Evolutionary conservation across 2,888 invertebrate genomes (phyloP), one percentile per base, ranked within the genome.

Genomic region (Cheilosia grossa): DNA sequence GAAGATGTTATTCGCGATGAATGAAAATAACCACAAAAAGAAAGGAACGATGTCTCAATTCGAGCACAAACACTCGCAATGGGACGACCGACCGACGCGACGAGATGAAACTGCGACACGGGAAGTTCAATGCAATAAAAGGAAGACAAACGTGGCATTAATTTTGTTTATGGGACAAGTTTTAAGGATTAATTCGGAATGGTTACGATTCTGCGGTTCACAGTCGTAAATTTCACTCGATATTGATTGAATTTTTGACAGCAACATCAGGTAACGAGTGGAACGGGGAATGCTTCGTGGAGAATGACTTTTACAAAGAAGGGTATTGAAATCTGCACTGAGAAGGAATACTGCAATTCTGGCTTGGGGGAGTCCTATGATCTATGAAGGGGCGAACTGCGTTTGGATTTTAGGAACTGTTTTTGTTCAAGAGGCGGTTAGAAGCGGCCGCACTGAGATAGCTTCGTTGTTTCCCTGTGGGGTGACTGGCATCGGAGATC

Each of bases 81-180:
- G 13, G 6, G 9, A 53, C 4, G n/a, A 21, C 21, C n/a, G 27
- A 27, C 27, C 27, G 27, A 27, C 53, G 15, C 15, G 54, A 56
- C 19, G 42, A n/a, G 44, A 54, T 17, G 30, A 15, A 44, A 72
- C 19, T 4, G 30, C 53, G 56, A 59, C 51, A 27, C 74, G 79
- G 73, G 64, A 75, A 70, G 67, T 85, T 75, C 27, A 44, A 61
- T 13, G 75, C 81, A 80, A 81, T 85, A 81, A 77, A 81, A 63
- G 61, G 67, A 81, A 85, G 77, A 86, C 77, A 86, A 81, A 82
- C 77, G 86, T 82, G 77, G 82, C 82, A 86, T 86, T 86, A 86
- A 86, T 86, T 86, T 86, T 86, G 82, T 86, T 86, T 86, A 82
- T 86, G 86, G 69, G 86, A 82, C 86, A 86, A 86, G 82, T 86